Base-by-base conservation (phyloP, 2,113 vertebrate genomes). In the Dinomys branickii region DNA sequence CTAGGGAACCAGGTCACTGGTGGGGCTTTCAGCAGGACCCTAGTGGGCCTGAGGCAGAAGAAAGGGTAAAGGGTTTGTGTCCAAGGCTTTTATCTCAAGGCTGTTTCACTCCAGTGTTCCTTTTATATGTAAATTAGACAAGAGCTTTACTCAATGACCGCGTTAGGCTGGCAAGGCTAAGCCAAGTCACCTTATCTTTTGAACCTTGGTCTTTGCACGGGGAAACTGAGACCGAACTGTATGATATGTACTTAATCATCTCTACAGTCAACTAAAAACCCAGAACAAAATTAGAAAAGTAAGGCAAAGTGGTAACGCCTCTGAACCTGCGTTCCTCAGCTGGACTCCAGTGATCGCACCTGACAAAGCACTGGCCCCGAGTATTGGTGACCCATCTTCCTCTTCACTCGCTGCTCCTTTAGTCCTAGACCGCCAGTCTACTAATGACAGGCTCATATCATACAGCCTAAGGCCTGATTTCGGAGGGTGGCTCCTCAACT, bases 81-180 rank as follows among this genome's bases (percentile, higher is more conserved):
- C 82, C 82, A 35, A 1, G 44, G 30, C 44, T 63, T 38, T 77
- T 89, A 85, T 63, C 81, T 16, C 44, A 78, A 91, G 47, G 61
- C 58, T 90, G 63, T 87, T 90, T 77, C 59, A 67, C 86, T 87
- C 80, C 30, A 47, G 67, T 30, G 84, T 80, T 90, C 65, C 75
- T 95, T 97, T 95, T 54, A 38, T 33, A 56, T 84, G 67, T 67
- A 87, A 93, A 90, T 65, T 81, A 95, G 63, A 88, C 52, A 80
- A 69, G 73, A 13, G n/a, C 44, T 59, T 58, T 19, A 83, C 47
- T 65, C 63, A 50, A 3, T 24, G 52, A 75, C 28, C 41, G 88
- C 50, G 82, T 50, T 33, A 44, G 52, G 59, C 47, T n/a, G 50
- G 85, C 82, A 91, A 88, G 75, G 8, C 33, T 0, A 90, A 88